Percentiles rank a stretch among this genome's conserved stretches.
These are phyloP conservation scores for Scopus umbretta DNA, from an alignment of 2,113 vertebrate genomes.

Conservation along the genomic window DNA sequence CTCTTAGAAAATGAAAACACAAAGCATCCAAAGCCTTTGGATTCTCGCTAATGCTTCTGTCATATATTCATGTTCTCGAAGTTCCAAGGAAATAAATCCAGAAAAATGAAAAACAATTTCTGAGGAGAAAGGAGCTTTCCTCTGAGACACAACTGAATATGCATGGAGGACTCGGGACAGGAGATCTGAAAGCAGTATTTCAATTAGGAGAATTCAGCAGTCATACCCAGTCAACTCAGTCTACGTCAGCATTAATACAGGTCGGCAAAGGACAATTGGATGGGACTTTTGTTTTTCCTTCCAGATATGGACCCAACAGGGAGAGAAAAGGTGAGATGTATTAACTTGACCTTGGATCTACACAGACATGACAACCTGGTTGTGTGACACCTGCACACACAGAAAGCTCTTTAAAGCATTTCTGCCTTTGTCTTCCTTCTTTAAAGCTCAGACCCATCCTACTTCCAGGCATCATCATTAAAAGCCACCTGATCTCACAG, in stretches of 20 bases:
- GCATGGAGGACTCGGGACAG: background rate
- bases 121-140: constrained; percentile 1
- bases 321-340: background rate
- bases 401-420: background rate
- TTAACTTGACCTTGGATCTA: background rate
- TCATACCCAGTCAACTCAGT: background rate
- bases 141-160: background rate
- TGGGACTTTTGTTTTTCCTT: background rate
- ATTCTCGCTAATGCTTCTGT: background rate
- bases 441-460: background rate
- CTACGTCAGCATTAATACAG: background rate
- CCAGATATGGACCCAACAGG: background rate
- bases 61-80: background rate
- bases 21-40: background rate
- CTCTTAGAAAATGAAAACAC: background rate
- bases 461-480: background rate
- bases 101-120: constrained; percentile 1
- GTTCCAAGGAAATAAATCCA: constrained; percentile 12
- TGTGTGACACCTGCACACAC: background rate
- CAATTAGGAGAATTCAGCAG: background rate
- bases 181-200: background rate
- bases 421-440: background rate
- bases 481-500: background rate
- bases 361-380: background rate
- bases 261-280: background rate